These are phyloP conservation scores for Pelmatolapia mariae DNA, from an alignment of 2,113 vertebrate species.

Conservation along the genomic window DNA sequence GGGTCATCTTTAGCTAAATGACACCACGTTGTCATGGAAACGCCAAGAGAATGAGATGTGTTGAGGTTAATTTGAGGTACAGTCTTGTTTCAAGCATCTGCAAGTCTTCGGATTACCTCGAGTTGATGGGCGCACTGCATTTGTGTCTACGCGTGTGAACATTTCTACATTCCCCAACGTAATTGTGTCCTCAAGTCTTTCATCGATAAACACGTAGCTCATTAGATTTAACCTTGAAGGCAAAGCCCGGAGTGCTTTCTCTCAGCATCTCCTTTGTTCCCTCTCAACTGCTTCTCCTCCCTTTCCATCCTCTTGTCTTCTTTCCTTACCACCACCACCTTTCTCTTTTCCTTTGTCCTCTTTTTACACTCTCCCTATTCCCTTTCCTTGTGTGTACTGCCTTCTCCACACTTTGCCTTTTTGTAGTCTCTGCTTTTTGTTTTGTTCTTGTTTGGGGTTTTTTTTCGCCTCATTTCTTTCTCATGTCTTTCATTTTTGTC, in stretches of 20 bases:
- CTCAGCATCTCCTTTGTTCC: not conserved
- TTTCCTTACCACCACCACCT: not conserved
- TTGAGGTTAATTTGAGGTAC: not conserved
- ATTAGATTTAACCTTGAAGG: conserved; percentile 44
- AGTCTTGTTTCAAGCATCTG: conserved; percentile 10
- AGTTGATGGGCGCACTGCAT: not conserved
- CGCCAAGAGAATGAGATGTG: not conserved
- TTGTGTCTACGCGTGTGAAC: not conserved
- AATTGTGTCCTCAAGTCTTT: conserved; percentile 8
- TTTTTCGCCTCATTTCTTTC: not conserved
- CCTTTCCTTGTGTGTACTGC: not conserved
- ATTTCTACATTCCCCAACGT: not conserved
- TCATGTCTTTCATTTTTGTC: accelerated
- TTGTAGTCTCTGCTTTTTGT: not conserved
- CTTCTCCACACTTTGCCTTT: not conserved
- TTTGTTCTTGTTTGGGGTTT: not conserved
- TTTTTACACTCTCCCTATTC: not conserved
- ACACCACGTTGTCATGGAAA: not conserved
- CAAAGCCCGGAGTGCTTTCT: conserved; percentile 22
- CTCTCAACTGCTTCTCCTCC: not conserved
- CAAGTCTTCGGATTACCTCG: not conserved
- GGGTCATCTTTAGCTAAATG: not conserved
- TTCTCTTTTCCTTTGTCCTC: not conserved
- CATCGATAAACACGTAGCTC: conserved; percentile 23
- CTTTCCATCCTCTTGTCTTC: not conserved